A percentile compares a stretch with the other conserved stretches of the same genome.
These are phyloP conservation scores for Tubulanus polymorphus DNA, from an alignment of 2,888 invertebrate genomes.

Conservation along the genomic window DNA sequence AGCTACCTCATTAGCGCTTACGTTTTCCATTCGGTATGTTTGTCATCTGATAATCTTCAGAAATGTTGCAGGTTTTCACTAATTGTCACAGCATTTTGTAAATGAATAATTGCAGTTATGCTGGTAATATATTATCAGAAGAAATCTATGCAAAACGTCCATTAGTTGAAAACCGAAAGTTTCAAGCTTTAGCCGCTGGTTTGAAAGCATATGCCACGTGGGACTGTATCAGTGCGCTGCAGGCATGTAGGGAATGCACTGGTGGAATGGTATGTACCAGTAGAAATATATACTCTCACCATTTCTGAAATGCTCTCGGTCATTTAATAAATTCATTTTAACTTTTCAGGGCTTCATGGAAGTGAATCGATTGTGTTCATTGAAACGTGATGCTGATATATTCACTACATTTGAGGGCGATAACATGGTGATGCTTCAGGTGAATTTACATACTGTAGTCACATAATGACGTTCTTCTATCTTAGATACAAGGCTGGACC, in stretches of 20 bases:
- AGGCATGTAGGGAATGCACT: conserved; percentile 17
- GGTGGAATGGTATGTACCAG: conserved; percentile 16
- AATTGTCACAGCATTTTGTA: not conserved
- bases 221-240: conserved; percentile 15
- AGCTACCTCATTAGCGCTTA: conserved; percentile 13
- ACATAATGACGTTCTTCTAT: not conserved
- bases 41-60: not conserved
- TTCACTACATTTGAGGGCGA: conserved; percentile 20
- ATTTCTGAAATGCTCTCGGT: not conserved
- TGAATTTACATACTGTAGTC: not conserved
- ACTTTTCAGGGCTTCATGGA: conserved; percentile 17
- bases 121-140: conserved; percentile 11
- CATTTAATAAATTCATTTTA: not conserved
- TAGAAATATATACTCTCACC: no score
- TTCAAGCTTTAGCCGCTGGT: conserved; percentile 17
- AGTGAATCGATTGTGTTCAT: conserved; percentile 12
- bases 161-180: conserved; percentile 10
- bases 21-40: conserved; percentile 12
- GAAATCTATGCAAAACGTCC: not conserved
- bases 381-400: conserved; percentile 17
- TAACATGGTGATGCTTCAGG: conserved; percentile 19
- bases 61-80: not conserved
- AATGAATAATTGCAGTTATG: no score
- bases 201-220: conserved; percentile 19
- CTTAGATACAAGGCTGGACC: no score